Evolutionary conservation across 2,797 vertebrate genomes (phyloP), one percentile per base, ranked within the genome.

Genomic region (Emys orbicularis): DNA sequence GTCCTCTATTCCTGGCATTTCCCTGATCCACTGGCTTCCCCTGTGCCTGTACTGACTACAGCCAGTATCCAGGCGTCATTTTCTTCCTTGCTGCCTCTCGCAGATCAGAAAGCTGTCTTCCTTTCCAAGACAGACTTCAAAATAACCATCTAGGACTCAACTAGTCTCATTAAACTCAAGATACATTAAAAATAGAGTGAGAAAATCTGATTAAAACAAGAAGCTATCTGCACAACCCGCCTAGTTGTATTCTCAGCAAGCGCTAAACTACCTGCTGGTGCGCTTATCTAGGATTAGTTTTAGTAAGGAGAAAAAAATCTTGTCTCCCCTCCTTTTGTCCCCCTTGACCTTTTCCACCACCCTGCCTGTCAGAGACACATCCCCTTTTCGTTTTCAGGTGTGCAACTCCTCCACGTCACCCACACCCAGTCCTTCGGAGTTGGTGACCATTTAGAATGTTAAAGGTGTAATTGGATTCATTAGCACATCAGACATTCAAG

Each of bases 141-240:
- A 94, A 92, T 74, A 72, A 72, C 10, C 85, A 77, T 15, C 54
- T 88, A 90, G 85, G 92, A 88, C 84, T 91, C 76, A 88, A 85
- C 94, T 47, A 44, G 91, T 89, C 84, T 93, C 68, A 90, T 52
- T 37, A 37, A 94, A 92, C 50, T 29, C 47, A 59, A 44, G 41
- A 49, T 47, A 29, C 44, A 16, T 77, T 77, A 77, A 77, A 77
- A 29, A 49, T 16, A 37, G 27, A 59, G 85, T 18, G 34, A 94
- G 96, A 79, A 96, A 92, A 92, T 49, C 54, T 1, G 9, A 12
- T 37, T 90, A 91, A 92, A 97, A 94, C 85, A 95, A 95, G 95
- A 94, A 90, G 89, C 41, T 95, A 91, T 94, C 96, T 95, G 92
- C 93, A 94, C 79, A 92, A 95, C 9, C 41, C 12, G 91, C 65